Evolutionary conservation across 2,797 vertebrate species (phyloP), one percentile per base, ranked within the genome.

Genomic region (Typhlichthys subterraneus): DNA sequence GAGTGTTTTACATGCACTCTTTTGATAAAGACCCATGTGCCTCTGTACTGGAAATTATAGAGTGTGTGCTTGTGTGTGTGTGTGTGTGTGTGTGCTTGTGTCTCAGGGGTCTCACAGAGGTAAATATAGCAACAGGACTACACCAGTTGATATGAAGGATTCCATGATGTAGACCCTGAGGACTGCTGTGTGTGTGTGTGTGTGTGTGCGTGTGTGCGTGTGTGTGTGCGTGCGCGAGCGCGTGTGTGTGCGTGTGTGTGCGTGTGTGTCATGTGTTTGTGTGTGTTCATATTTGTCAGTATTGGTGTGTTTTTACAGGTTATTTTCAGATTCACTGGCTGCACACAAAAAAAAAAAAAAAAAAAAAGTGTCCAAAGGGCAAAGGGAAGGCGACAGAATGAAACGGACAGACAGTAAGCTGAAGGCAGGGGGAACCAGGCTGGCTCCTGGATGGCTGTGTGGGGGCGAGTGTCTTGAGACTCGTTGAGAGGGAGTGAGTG

Each of bases 71-170:
- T 23, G 23, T 3, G 23, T 29, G 23, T 29, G 23, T 29, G 4
- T 29, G 23, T 29, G 23, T 29, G 23, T 8, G 33, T 38, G 33
- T 86, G 76, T 80, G 83, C 17, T 17, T 90, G 88, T 84, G 84
- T 88, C 80, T 84, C 84, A 63, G 73, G 84, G 81, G 89, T 80
- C 84, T 81, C 75, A 73, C 67, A 65, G 77, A 79, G 81, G 87
- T 92, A 92, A 93, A 92, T 92, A 91, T 92, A 91, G 90, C 85
- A 89, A 88, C 87, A 87, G 88, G 83, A 83, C 83, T 88, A 80
- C 83, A 88, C 84, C 81, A 84, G 87, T 87, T 89, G 88, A 92
- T 91, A 91, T 84, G 89, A 90, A 83, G 83, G 77, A 87, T 87
- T 83, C 83, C 83, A 80, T 73, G 77, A 83, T 86, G 84, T 82